A percentile compares a stretch with the other conserved stretches of the same genome.
Evolutionary conservation across 2,113 vertebrate genomes (phyloP).

Genomic region (Cryptotis parvus): DNA sequence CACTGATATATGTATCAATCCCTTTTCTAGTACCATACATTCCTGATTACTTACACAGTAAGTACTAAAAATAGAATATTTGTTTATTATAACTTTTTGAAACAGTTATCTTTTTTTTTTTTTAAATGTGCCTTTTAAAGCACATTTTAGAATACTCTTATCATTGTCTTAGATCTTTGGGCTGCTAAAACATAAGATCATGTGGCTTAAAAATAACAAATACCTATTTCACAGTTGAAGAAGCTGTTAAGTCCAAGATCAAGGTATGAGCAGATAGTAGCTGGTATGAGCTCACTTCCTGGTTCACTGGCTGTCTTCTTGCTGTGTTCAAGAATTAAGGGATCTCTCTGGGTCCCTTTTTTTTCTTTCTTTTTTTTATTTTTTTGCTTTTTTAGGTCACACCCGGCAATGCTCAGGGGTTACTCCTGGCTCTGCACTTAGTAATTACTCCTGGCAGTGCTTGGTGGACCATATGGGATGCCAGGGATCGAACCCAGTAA

Average conservation of each 20-base stretch:
- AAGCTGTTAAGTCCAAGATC: not conserved
- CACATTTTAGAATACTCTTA: constrained; percentile 27
- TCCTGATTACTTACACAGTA: not conserved
- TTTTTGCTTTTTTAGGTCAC: too few species aligned
- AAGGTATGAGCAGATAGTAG: not conserved
- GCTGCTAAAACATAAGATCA: not conserved
- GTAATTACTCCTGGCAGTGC: too few species aligned
- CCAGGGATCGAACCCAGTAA: too few species aligned
- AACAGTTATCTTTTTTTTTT: not conserved
- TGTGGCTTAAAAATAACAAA: constrained; percentile 4
- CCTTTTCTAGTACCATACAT: not conserved
- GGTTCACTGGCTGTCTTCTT: too few species aligned
- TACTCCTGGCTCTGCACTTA: too few species aligned
- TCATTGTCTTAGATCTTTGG: not conserved
- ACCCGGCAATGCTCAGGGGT: too few species aligned
- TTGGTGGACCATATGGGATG: too few species aligned
- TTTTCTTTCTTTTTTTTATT: too few species aligned
- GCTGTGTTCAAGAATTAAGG: not conserved
- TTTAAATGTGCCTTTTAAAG: not conserved
- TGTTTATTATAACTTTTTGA: too few species aligned
- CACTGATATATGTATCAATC: not conserved
- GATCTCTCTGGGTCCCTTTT: not conserved
- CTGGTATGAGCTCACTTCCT: not conserved
- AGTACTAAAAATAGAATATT: too few species aligned
- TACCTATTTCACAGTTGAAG: constrained; percentile 1